Percentiles rank a stretch among this genome's conserved stretches.
phyloP scores from a whole-genome alignment of 2,113 vertebrate genomes.

The Todiramphus chloris region DNA sequence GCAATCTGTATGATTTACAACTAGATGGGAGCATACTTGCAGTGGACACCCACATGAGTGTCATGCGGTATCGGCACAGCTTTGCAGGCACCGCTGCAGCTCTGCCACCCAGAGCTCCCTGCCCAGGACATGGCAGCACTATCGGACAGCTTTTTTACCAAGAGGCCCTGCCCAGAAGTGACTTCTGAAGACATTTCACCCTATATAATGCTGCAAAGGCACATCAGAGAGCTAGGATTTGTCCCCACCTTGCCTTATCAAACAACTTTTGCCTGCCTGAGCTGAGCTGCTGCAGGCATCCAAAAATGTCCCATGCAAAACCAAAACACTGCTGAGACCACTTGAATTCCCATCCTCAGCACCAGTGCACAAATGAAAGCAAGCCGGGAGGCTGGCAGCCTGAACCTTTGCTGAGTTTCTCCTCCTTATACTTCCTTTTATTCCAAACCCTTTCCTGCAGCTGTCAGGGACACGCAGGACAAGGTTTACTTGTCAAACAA shows the following conservation, averaged over 20 bases:
- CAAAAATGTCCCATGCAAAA: neutral
- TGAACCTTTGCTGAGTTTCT: neutral
- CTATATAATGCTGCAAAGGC: neutral
- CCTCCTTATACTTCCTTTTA: neutral
- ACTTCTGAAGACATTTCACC: neutral
- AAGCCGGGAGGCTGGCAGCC: neutral
- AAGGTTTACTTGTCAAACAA: neutral
- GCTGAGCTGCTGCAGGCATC: neutral
- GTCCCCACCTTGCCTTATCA: neutral
- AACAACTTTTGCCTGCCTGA: neutral
- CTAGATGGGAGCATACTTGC: neutral
- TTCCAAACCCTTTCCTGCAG: neutral
- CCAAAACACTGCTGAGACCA: neutral
- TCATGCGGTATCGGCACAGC: neutral
- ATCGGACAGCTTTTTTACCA: neutral
- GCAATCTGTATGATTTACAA: neutral
- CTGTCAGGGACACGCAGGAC: neutral
- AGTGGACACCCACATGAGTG: neutral
- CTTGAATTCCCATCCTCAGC: neutral
- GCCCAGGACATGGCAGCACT: neutral
- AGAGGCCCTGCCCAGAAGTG: neutral
- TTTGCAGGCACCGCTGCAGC: neutral
- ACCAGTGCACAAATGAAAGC: fast-evolving
- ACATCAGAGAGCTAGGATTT: neutral
- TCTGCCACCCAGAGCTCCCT: neutral